These are phyloP conservation scores for Meandrusa payeni DNA, from an alignment of 2,888 invertebrate genomes.

Conservation along the genomic window DNA sequence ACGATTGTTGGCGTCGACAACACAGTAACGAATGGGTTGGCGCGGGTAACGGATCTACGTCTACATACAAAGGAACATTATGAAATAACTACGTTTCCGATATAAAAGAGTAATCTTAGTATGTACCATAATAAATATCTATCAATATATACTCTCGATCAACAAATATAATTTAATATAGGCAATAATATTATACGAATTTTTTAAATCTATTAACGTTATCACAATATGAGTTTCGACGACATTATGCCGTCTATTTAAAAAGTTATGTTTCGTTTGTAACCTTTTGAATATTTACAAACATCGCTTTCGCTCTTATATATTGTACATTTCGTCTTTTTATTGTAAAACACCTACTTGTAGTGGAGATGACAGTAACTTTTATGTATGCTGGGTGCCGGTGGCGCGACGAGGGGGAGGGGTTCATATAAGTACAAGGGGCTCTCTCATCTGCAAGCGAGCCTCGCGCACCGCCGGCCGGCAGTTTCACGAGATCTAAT, in stretches of 20 bases:
- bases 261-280: slow-evolving; percentile 48
- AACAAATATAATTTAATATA: slow-evolving; percentile 73
- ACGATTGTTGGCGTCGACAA: no score
- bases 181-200: slow-evolving; percentile 65
- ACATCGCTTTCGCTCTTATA: slow-evolving; percentile 39
- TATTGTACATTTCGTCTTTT: slow-evolving; percentile 45
- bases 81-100: slow-evolving; percentile 49
- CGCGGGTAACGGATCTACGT: slow-evolving; percentile 37
- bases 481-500: slow-evolving; percentile 18
- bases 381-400: slow-evolving; percentile 11
- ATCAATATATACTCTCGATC: slow-evolving; percentile 72
- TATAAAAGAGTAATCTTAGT: slow-evolving; percentile 59
- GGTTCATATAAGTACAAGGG: slow-evolving; percentile 7
- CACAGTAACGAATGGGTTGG: slow-evolving; percentile 35
- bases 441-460: neutral
- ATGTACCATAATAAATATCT: slow-evolving; percentile 68
- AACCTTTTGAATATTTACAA: slow-evolving; percentile 44
- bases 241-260: slow-evolving; percentile 55
- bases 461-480: no score
- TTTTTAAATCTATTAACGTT: slow-evolving; percentile 63
- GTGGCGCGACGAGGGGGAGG: neutral
- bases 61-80: slow-evolving; percentile 47
- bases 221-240: slow-evolving; percentile 66
- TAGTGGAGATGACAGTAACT: slow-evolving; percentile 26
- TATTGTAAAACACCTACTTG: slow-evolving; percentile 31